Evolutionary conservation across 2,113 vertebrate genomes (phyloP), one percentile per base, ranked within the genome.

Genomic region (Ceyx margarethae): DNA sequence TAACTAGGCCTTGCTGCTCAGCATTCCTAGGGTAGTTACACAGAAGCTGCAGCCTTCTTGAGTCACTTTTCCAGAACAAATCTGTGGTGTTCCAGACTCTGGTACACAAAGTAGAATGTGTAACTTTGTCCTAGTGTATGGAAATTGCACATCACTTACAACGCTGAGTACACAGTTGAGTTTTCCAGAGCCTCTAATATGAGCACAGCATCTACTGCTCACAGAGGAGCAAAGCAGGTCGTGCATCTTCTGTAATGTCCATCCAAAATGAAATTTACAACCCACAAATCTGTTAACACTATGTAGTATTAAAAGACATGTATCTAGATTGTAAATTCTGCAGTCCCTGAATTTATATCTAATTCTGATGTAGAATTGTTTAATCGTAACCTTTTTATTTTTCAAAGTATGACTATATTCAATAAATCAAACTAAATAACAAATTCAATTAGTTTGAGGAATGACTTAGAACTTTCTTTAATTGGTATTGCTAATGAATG

Each of bases 241-340:
- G 23, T 0, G 0, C 22, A 21, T n/a, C 21, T 37, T 56, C 65
- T 35, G 26, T 17, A 37, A 46, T 4, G 4, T 28, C 35, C 26
- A 69, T 42, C 51, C 31, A 72, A 13, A 25, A 84, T 17, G 29
- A 29, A 56, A 94, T 11, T 46, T 53, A 58, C n/a, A 75, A 60
- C 11, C 26, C 40, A 71, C 22, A 74, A 25, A 23, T 48, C 25
- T 10, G 1, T 53, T 66, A 69, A 81, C 13, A 29, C 14, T n/a
- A 13, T 3, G 10, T 35, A 67, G 3, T 6, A 61, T 33, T 58
- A 78, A 60, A 53, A 56, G 0, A 51, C 35, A 58, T 3, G 2
- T n/a, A 61, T 40, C 16, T 64, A 12, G 29, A 81, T 19, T n/a
- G 2, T 23, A 50, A 78, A 87, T 31, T 18, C 22, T 45, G 15